phyloP scores from a whole-genome alignment of 1,140 invertebrate species.

The Triops cancriformis region DNA sequence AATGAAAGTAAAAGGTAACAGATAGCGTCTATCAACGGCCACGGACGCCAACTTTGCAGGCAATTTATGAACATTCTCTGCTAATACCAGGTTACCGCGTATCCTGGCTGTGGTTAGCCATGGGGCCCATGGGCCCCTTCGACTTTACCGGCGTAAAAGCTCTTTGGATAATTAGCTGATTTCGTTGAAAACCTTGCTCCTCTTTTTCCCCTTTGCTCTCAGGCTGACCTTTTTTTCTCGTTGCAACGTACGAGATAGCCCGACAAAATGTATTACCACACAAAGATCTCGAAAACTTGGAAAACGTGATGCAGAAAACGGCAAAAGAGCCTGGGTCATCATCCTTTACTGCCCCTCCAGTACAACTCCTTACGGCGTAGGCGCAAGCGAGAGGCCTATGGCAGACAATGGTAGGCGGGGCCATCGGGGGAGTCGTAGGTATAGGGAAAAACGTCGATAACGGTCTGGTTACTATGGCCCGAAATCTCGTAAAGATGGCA shows the following conservation, averaged over 20 bases:
- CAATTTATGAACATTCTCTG: not conserved
- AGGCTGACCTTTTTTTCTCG: not conserved
- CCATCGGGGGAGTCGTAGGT: not conserved
- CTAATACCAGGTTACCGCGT: constrained; percentile 1
- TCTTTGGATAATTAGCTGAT: constrained; percentile 14
- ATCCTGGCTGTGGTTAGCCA: constrained; percentile 3
- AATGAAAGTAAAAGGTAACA: constrained; percentile 12
- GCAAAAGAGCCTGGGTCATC: not conserved
- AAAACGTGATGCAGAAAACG: not conserved
- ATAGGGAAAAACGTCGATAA: not conserved
- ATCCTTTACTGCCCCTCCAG: not conserved
- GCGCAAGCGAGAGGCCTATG: not conserved
- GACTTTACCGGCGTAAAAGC: constrained; percentile 1
- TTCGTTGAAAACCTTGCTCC: constrained; percentile 13
- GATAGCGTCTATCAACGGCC: not conserved
- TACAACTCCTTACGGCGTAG: not conserved
- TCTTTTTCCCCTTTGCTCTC: not conserved
- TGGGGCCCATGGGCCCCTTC: constrained; percentile 1
- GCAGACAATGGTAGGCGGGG: not conserved
- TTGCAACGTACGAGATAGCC: not conserved
- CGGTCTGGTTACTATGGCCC: not conserved
- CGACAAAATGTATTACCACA: not conserved
- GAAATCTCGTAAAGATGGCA: not conserved
- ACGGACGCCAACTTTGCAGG: constrained; percentile 8
- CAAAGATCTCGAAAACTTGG: not conserved